Percentiles rank a stretch among this genome's conserved stretches.
These are phyloP conservation scores for Oikopleura vanhoeffeni DNA, from an alignment of 23 tunicate species.

Conservation along the genomic window DNA sequence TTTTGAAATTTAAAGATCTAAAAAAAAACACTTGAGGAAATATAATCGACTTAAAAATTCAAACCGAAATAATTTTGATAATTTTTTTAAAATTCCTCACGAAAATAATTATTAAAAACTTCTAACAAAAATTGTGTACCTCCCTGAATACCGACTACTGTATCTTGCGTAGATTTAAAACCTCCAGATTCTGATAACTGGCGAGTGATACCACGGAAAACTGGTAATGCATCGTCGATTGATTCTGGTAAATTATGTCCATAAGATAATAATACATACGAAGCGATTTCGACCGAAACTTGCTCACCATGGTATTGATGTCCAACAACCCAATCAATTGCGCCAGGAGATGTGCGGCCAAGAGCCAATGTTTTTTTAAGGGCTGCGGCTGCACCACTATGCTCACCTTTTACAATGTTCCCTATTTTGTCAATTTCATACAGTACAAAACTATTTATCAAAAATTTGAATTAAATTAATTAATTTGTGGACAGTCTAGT, in stretches of 20 bases:
- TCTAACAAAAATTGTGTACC: too few species aligned
- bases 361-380: not conserved
- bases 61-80: too few species aligned
- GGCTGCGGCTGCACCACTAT: not conserved
- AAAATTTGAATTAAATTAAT: too few species aligned
- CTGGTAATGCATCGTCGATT: not conserved
- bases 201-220: conserved; percentile 2
- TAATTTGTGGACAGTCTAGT: too few species aligned
- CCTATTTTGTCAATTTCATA: too few species aligned
- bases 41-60: too few species aligned
- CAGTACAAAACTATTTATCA: too few species aligned
- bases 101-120: too few species aligned
- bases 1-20: too few species aligned
- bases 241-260: not conserved
- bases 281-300: not conserved
- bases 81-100: too few species aligned
- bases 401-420: too few species aligned
- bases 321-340: not conserved
- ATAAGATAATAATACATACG: not conserved
- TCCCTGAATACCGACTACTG: not conserved
- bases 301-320: not conserved
- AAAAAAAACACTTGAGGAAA: too few species aligned
- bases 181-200: conserved; percentile 7
- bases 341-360: not conserved
- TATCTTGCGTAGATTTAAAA: conserved; percentile 7